Evolutionary conservation across 2,113 vertebrate genomes (phyloP), one percentile per base, ranked within the genome.

Genomic region (Phycodurus eques): DNA sequence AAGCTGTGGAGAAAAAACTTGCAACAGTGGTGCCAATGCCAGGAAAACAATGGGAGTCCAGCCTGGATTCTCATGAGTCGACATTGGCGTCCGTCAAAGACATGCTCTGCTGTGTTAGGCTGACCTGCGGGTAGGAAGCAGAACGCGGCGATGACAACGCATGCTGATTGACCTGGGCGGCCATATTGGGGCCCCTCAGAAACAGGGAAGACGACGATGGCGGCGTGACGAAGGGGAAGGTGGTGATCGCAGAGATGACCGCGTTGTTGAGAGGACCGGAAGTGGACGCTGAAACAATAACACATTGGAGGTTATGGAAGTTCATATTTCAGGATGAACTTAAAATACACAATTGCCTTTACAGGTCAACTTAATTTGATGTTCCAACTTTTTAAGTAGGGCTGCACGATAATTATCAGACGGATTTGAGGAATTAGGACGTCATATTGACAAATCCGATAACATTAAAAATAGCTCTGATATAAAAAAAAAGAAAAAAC

Each of bases 241-340:
- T 44, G 2, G 62, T 12, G 62, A 64, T 8, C 12, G 39, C 62
- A 11, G 42, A 44, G 62, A 22, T 44, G 42, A 44, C 62, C 12
- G 22, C 42, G 11, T 65, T 44, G 20, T 65, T 75, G 1, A 56
- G 2, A 31, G 56, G 35, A 4, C 70, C 65, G 77, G 60, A 80
- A 46, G 62, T 20, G 9, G 75, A 60, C 0, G 76, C 89, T 88
- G 80, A 63, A 85, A 80, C 49, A 3, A 44, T n/a, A n/a, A 46
- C 39, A 64, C 42, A 63, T 57, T 27, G 22, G 5, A 35, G 5
- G 8, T 15, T 35, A 54, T 14, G 27, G 11, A 42, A 42, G 20
- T n/a, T 63, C 6, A 63, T 9, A 27, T 33, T 33, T 62, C 35
- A 35, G 20, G 15, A 64, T 39, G 17, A 43, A 43, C 9, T 20